phyloP scores from a whole-genome alignment of 2,797 vertebrate species.

The Apodemus agrarius region DNA sequence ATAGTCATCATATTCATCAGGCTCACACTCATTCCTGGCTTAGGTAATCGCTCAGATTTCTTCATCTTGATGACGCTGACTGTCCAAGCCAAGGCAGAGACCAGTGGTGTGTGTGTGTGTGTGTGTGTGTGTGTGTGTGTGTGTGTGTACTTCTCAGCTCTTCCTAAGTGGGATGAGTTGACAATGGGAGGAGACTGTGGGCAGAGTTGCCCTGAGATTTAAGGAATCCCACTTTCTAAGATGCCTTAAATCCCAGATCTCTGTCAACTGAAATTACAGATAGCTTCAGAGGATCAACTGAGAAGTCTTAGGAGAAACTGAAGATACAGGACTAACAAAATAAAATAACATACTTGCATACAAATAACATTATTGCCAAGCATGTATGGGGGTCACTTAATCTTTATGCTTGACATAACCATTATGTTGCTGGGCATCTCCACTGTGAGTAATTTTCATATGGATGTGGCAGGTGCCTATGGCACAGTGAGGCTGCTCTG shows the following conservation, averaged over 20 bases:
- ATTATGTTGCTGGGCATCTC: not conserved
- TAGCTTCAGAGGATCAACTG: not conserved
- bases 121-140: too few species aligned
- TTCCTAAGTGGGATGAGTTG: not conserved
- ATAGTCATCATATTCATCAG: not conserved
- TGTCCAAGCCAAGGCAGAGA: not conserved
- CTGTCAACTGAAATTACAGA: not conserved
- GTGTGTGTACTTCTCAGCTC: not conserved
- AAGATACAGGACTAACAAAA: not conserved
- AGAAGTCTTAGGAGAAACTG: not conserved
- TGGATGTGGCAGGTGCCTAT: not conserved
- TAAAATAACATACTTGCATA: not conserved
- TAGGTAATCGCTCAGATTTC: not conserved
- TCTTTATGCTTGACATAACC: not conserved
- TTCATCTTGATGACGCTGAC: not conserved
- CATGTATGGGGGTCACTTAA: not conserved
- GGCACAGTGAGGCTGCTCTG: not conserved
- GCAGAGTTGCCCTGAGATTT: not conserved
- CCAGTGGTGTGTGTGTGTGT: not conserved
- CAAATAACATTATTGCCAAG: not conserved
- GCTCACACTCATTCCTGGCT: not conserved
- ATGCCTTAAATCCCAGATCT: not conserved
- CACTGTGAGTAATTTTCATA: not conserved
- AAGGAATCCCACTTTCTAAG: not conserved
- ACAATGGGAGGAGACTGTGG: not conserved